A percentile compares a stretch with the other conserved stretches of the same genome.
Conservation (phyloP, 2,888 invertebrate species). For the Spodoptera exigua region DNA sequence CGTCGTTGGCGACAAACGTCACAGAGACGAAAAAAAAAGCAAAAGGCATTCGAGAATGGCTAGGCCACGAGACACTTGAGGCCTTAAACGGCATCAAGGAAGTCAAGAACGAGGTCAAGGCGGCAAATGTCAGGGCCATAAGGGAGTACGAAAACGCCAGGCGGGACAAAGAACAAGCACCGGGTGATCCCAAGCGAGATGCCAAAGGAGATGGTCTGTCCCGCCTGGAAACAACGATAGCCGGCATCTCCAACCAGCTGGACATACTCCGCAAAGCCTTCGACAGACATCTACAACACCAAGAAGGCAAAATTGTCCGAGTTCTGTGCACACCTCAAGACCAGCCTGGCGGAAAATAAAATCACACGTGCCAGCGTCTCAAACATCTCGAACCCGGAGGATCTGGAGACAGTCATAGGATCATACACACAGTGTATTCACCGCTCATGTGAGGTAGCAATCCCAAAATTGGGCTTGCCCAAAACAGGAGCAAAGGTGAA, state of each 20-base stretch:
- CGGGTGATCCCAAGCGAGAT: too few relatives aligned
- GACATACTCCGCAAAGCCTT: too few relatives aligned
- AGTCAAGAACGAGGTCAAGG: not conserved
- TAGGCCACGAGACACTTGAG: slow-evolving; percentile 1
- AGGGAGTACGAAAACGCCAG: too few relatives aligned
- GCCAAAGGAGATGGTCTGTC: too few relatives aligned
- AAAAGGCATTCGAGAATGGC: too few relatives aligned
- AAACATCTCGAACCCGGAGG: not conserved
- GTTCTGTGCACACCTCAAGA: too few relatives aligned
- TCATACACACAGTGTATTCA: not conserved
- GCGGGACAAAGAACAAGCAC: slow-evolving; percentile 1
- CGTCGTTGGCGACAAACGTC: not conserved
- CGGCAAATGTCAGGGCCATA: too few relatives aligned
- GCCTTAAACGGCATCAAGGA: slow-evolving; percentile 1
- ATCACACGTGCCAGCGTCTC: too few relatives aligned
- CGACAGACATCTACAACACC: slow-evolving; percentile 18
- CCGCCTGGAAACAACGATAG: too few relatives aligned
- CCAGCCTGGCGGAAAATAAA: too few relatives aligned
- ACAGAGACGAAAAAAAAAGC: not conserved
- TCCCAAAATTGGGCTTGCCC: not conserved
- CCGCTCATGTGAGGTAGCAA: not conserved
- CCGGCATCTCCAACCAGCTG: too few relatives aligned
- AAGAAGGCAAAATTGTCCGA: slow-evolving; percentile 19
- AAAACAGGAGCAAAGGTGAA: slow-evolving; percentile 15
- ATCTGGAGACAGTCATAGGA: not conserved